A percentile compares a stretch with the other conserved stretches of the same genome.
Evolutionary conservation across 2,113 vertebrate species (phyloP).

Genomic region (Ceyx melanurus): DNA sequence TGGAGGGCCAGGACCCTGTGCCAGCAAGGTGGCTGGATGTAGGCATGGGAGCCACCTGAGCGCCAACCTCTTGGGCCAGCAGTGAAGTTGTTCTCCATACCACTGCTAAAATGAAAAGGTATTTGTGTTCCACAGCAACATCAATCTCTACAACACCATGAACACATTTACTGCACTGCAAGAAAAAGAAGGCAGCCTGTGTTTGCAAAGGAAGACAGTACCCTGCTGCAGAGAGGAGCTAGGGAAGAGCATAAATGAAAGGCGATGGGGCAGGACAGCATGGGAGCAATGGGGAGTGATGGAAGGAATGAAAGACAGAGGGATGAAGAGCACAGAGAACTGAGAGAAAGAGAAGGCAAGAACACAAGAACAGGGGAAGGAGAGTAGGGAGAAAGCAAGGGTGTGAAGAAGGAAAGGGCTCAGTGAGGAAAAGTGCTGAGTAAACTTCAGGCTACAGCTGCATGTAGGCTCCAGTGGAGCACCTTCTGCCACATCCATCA

Average conservation of each 20-base stretch:
- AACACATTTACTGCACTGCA: neutral
- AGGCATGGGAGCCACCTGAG: neutral
- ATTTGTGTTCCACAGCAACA: neutral
- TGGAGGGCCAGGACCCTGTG: accelerated
- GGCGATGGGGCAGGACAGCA: neutral
- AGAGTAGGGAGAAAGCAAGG: accelerated
- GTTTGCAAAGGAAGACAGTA: neutral
- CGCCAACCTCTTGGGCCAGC: neutral
- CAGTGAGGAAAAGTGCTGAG: neutral
- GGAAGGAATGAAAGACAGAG: neutral
- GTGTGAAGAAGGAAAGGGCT: neutral
- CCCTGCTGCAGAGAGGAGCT: neutral
- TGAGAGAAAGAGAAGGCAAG: accelerated
- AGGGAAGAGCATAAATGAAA: neutral
- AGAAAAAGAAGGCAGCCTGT: conserved; percentile 10
- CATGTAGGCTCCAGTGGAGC: accelerated
- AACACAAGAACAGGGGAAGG: neutral
- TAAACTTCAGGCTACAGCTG: neutral
- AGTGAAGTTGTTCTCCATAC: neutral
- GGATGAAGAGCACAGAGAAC: neutral
- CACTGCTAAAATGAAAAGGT: neutral
- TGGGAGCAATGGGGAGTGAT: accelerated
- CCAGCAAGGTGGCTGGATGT: neutral
- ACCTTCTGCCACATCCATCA: neutral
- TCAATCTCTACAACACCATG: neutral